Evolutionary conservation across 2,888 invertebrate genomes (phyloP).

Genomic region (Eilema griseolum): DNA sequence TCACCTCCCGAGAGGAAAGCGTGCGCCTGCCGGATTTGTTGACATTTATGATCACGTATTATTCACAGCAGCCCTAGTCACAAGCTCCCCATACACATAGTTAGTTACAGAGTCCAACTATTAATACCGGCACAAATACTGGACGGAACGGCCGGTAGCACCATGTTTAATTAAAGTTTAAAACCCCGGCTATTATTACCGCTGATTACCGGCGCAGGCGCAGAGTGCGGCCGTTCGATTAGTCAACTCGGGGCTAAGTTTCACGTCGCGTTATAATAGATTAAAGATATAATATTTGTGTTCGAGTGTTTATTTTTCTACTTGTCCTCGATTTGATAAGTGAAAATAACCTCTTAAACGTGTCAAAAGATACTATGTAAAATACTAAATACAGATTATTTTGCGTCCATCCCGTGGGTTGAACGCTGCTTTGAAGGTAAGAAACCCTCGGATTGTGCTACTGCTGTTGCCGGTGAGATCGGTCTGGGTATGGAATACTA

Average conservation of each 20-base stretch:
- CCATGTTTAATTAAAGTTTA: constrained; percentile 63
- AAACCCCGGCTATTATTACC: constrained; percentile 59
- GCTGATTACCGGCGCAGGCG: constrained; percentile 59
- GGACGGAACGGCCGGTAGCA: constrained; percentile 42
- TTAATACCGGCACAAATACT: constrained; percentile 47
- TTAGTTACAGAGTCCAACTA: constrained; percentile 36
- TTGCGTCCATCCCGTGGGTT: no score
- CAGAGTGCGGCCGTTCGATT: constrained; percentile 65
- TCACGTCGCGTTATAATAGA: neutral
- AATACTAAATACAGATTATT: no score
- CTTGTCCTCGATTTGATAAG: constrained; percentile 22
- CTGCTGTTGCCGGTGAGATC: no score
- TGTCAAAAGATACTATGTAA: neutral
- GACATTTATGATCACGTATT: no score
- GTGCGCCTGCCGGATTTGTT: no score
- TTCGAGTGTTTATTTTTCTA: constrained; percentile 13
- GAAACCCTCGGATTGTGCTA: no score
- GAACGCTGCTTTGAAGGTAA: no score
- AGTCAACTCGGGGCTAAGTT: constrained; percentile 67
- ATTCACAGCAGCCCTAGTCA: constrained; percentile 16
- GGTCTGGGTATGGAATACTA: no score
- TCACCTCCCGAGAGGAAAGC: no score
- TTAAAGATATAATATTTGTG: constrained; percentile 1
- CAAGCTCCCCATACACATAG: constrained; percentile 24
- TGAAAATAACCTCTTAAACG: constrained; percentile 24